Evolutionary conservation across 2,888 invertebrate genomes (phyloP), one percentile per base, ranked within the genome.

Genomic region (Oscheius sp.): DNA sequence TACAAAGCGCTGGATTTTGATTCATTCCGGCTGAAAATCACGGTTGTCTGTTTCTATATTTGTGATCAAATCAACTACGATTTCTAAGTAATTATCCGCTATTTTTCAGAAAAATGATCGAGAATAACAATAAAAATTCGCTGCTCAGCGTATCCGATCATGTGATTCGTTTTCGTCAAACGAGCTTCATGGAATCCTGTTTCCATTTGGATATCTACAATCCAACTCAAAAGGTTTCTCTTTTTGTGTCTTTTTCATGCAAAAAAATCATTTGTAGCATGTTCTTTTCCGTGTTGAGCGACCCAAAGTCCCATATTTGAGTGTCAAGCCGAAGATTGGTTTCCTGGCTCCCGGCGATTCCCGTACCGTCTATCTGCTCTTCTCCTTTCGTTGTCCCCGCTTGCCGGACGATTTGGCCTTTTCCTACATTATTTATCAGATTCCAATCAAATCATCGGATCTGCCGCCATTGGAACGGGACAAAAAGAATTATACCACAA

Each of bases 331-430:
- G 13, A 61, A 61, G 43, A 45, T 61, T 21, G 61, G 61, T 23
- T 18, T 41, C 41, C 43, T 61, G n/a, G 45, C 43, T 18, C 45
- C 41, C 12, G 29, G 29, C 12, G 21, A 29, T 13, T 16, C 13
- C n/a, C 27, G 41, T 29, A 59, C 1, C 41, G 16, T 52, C 18
- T 66, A 23, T 52, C 66, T 49, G 21, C 49, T 66, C 52, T 49
- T 66, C 52, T 52, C 18, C 16, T 49, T 25, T 49, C 66, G 66
- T 13, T 27, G 25, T 52, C 66, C 25, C 21, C 66, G 66, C 7
- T 29, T 49, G 0, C 66, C 66, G 9, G 66, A 66, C 27, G 66
- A 66, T 52, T 35, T 66, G 25, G 49, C 18, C 52, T 66, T 66
- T 29, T 25, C 35, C 52, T 66, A 66, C 18, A 29, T 25, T 16